Percentiles rank a stretch among this genome's conserved stretches.
These are phyloP conservation scores for Nibea coibor DNA, from an alignment of 2,113 vertebrate genomes.

Conservation along the genomic window DNA sequence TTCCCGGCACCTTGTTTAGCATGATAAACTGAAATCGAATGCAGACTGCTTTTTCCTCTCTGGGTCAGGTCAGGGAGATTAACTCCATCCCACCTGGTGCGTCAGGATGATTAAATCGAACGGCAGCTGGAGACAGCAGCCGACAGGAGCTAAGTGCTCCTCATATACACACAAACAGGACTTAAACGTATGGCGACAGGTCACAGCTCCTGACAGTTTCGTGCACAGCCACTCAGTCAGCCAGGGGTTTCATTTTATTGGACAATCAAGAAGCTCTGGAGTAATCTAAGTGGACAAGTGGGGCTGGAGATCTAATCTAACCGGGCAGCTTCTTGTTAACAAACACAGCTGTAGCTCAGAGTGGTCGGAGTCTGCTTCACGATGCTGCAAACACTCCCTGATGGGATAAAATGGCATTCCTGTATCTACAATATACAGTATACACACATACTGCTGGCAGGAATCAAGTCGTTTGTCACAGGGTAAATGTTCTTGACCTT, in stretches of 20 bases:
- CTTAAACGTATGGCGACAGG: conserved; percentile 42
- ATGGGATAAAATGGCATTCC: too few species aligned
- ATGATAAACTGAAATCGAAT: conserved; percentile 31
- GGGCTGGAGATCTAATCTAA: conserved; percentile 12
- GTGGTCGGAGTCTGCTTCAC: not conserved
- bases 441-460: not conserved
- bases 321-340: conserved; percentile 16
- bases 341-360: not conserved
- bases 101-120: conserved; percentile 51
- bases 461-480: not conserved
- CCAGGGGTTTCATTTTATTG: conserved; percentile 29
- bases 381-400: not conserved
- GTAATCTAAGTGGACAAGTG: conserved; percentile 38
- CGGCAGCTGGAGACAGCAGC: conserved; percentile 9
- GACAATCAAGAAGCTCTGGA: conserved; percentile 14
- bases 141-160: conserved; percentile 24
- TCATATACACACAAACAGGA: conserved; percentile 4
- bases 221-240: not conserved
- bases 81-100: conserved; percentile 43
- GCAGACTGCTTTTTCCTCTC: not conserved
- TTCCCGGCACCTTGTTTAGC: not conserved
- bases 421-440: too few species aligned
- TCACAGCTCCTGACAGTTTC: conserved; percentile 32
- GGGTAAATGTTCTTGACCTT: not conserved
- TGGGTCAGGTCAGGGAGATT: conserved; percentile 38